Evolutionary conservation across 2,113 vertebrate genomes (phyloP), one percentile per base, ranked within the genome.

Genomic region (Otolemur garnettii): DNA sequence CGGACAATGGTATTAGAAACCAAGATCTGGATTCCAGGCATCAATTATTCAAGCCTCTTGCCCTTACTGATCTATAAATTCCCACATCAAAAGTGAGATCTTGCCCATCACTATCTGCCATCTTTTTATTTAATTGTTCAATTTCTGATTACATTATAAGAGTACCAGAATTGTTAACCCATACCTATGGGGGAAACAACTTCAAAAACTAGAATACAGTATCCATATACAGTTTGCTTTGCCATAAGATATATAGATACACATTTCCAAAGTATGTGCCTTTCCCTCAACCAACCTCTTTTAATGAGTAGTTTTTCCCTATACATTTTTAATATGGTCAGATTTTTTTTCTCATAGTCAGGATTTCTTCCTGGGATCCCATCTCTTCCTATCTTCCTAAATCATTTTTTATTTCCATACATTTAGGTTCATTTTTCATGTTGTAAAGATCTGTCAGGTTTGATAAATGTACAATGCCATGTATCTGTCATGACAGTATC

Each of bases 381-480:
- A 17, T 69, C 22, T 71, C 13, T 38, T 93, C 33, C 45, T 72
- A 26, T 71, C 13, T 38, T 93, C 33, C 45, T 72, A 26, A 55
- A 19, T 72, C 60, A 62, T 2, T 77, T 88, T 81, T 85, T 7
- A 89, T 81, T 90, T 90, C n/a, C 26, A 24, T 18, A 71, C 14
- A 19, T 85, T 81, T 62, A 85, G 3, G 17, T 82, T 69, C 21
- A 55, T 7, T 71, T 60, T 93, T 90, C 79, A 26, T 91, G 42
- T 21, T 79, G 4, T 60, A 57, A 95, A 77, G 15, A 45, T 96
- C 18, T 93, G 14, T 53, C 82, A 26, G 17, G 13, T 72, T 78
- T 97, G 60, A 95, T 62, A 92, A 87, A n/a, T 55, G 35, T 6
- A 81, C 42, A 38, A 45, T 95, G 12, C 69, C n/a, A 53, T 93